Evolutionary conservation across 1,140 invertebrate species (phyloP), one percentile per base, ranked within the genome.

Genomic region (Drosophila ercepeae): DNA sequence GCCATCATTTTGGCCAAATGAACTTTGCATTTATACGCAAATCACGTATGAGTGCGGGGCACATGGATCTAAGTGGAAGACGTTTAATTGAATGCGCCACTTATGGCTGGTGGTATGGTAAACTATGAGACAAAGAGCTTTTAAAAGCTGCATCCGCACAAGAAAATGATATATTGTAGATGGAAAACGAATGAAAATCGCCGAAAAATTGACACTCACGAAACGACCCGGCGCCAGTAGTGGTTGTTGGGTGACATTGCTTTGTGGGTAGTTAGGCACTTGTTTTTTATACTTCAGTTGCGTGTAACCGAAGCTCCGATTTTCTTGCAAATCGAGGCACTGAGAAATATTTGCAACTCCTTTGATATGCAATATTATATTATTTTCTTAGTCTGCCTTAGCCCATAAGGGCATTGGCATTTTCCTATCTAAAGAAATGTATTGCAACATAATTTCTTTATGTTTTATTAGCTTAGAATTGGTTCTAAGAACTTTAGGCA

Each of bases 211-310:
- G 65, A 68, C 65, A 69, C 57, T 59, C 54, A 60, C 36, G 32
- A 61, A 61, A 50, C 53, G 75, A 78, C 63, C 75, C 60, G 63
- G 46, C 63, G 19, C 60, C 36, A 65, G 50, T n/a, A n/a, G 60
- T 19, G 29, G 53, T 13, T 41, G 16, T 60, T 67, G 71, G 64
- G 72, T 86, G 81, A 88, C 81, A 86, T 86, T 88, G 82, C 76
- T 64, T 45, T 67, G 64, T 27, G 64, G 61, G 60, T 61, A 68
- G 63, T 36, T 16, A 39, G 27, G 9, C 49, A 46, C 16, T 45
- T 36, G 63, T 53, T 53, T 32, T 68, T 67, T 27, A 67, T 45
- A 19, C 53, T 32, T 53, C 13, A 59, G 60, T 45, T 79, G 79
- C 79, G 72, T 84, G 79, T 86, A 78, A 60, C 53, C 46, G 41